phyloP scores from a whole-genome alignment of 2,113 vertebrate genomes.

The Mus pahari region DNA sequence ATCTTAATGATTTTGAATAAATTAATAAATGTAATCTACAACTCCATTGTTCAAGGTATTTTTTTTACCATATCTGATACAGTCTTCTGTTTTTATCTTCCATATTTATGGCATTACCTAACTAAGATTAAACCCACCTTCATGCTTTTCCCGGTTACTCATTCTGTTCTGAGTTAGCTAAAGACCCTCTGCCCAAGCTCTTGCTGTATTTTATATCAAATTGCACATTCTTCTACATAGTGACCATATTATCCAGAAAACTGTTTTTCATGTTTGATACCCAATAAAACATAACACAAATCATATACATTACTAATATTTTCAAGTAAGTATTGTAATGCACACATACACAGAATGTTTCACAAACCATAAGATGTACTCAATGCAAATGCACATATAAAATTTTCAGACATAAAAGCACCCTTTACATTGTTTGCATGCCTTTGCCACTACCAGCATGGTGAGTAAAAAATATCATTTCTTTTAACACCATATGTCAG shows the following conservation, averaged over 20 bases:
- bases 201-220: background rate
- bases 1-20: background rate
- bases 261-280: too few species aligned
- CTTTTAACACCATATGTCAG: background rate
- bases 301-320: background rate
- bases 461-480: background rate
- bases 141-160: background rate
- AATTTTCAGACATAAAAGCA: background rate
- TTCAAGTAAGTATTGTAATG: too few species aligned
- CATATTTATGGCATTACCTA: background rate
- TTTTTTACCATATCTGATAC: too few species aligned
- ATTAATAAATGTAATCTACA: background rate
- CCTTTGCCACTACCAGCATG: background rate
- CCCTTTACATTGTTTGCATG: background rate
- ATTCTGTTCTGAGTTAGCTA: background rate
- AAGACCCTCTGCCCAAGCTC: background rate
- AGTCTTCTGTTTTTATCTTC: background rate
- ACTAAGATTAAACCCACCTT: background rate
- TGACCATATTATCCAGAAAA: background rate
- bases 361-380: background rate
- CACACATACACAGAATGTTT: background rate
- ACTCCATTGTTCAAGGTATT: background rate
- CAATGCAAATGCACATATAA: background rate
- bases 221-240: background rate
- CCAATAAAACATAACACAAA: background rate